Evolutionary conservation across 1,140 invertebrate genomes (phyloP), one percentile per base, ranked within the genome.

Genomic region (Pseudomyrmex cubaensis): DNA sequence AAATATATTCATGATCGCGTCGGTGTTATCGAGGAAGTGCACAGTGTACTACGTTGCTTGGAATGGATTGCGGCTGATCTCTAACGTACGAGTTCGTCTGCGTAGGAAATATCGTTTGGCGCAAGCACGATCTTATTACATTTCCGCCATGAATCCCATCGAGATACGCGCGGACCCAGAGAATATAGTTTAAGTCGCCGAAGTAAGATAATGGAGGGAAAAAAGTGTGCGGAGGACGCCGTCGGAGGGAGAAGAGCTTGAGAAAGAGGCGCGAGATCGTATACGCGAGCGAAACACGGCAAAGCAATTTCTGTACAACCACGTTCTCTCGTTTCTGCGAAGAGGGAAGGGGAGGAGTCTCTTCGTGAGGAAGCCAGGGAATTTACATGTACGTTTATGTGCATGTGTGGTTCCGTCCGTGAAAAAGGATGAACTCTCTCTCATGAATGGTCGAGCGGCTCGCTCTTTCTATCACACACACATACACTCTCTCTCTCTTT

Each of bases 291-390:
- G 77, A 85, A 88, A 88, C 86, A 88, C 78, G 87, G 87, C 87
- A 88, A 88, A 88, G 87, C 86, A 88, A 88, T 89, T 89, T 89
- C 87, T 88, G 84, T 85, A 89, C 87, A 88, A 89, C 83, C 84
- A 75, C 87, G 83, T 87, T 88, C 88, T 75, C 87, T 88, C 87
- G 86, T 89, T 89, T 83, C 86, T 63, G 69, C 77, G 86, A 78
- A 75, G 84, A 54, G 25, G 64, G 59, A 4, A 35, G 35, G 1
- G 0, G 5, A 5, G 35, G 35, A 35, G 5, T 35, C 35, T 67
- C 73, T 85, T 77, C 67, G 73, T 50, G 25, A 82, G 66, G 87
- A 83, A 67, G 72, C 35, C 46, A 52, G 61, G 56, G 83, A 88
- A 87, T 88, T 88, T 88, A 88, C 87, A 88, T 85, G 83, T 73